These are phyloP conservation scores for Coleophora flavipennella DNA, from an alignment of 2,888 invertebrate species.

Conservation along the genomic window DNA sequence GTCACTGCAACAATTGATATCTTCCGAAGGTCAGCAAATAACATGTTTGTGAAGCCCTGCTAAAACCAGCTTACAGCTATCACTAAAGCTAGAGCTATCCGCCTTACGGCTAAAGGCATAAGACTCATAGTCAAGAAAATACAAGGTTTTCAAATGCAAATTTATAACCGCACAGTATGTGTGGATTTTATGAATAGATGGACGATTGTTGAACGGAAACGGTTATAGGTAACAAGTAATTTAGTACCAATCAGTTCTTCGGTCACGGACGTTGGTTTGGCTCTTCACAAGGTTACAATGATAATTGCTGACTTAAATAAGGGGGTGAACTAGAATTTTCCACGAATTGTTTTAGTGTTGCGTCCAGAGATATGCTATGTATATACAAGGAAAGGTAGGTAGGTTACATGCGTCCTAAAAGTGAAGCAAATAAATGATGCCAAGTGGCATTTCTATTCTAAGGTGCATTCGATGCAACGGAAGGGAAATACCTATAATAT, in stretches of 20 bases:
- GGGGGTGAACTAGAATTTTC: too few relatives aligned
- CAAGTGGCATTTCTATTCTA: too few relatives aligned
- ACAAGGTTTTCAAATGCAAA: too few relatives aligned
- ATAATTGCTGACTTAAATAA: neutral
- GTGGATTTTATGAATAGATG: slow-evolving; percentile 41
- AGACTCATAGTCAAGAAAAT: neutral
- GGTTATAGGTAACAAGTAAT: slow-evolving; percentile 11
- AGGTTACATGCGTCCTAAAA: too few relatives aligned
- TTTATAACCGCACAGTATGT: neutral
- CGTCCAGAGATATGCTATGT: too few relatives aligned
- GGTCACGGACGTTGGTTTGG: slow-evolving; percentile 3
- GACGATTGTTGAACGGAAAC: slow-evolving; percentile 43
- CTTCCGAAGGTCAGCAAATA: slow-evolving; percentile 65
- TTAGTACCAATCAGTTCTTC: slow-evolving; percentile 4
- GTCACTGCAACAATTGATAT: slow-evolving; percentile 55
- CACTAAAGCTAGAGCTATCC: too few relatives aligned
- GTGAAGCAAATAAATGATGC: too few relatives aligned
- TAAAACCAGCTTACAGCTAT: neutral
- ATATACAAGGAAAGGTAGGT: too few relatives aligned
- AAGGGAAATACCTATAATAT: too few relatives aligned
- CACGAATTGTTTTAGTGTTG: too few relatives aligned
- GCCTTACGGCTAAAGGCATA: neutral
- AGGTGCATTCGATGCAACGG: too few relatives aligned
- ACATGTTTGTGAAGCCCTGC: slow-evolving; percentile 25
- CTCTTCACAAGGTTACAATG: slow-evolving; percentile 2